Evolutionary conservation across 1,140 invertebrate species (phyloP).

Genomic region (Lepeophtheirus salmonis): DNA sequence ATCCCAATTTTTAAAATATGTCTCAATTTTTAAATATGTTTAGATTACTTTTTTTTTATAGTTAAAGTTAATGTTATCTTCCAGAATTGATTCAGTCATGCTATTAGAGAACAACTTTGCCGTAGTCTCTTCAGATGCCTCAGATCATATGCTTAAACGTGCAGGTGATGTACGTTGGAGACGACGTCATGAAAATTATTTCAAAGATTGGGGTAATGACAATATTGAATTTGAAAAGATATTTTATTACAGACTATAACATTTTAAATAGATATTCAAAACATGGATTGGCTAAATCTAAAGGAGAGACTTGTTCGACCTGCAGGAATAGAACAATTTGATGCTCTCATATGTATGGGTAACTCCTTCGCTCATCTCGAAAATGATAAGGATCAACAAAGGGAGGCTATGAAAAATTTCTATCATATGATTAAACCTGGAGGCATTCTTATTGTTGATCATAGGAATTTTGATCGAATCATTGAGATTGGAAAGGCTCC

Average conservation of each 20-base stretch:
- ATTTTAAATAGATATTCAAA: constrained; percentile 27
- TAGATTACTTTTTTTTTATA: no score
- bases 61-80: no score
- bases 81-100: constrained; percentile 64
- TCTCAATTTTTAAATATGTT: no score
- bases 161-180: constrained; percentile 65
- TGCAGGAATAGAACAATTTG: constrained; percentile 23
- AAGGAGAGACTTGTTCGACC: constrained; percentile 38
- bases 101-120: constrained; percentile 65
- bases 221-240: constrained; percentile 14
- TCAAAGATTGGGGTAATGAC: constrained; percentile 58
- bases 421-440: constrained; percentile 57
- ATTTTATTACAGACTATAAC: not conserved
- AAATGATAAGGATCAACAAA: constrained; percentile 50
- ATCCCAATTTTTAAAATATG: no score
- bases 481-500: constrained; percentile 49
- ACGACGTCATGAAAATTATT: constrained; percentile 49
- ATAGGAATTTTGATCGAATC: constrained; percentile 67
- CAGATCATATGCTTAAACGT: constrained; percentile 76
- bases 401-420: constrained; percentile 53
- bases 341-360: constrained; percentile 52
- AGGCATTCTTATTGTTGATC: constrained; percentile 63
- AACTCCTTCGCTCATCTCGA: constrained; percentile 75
- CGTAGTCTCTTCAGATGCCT: constrained; percentile 63
- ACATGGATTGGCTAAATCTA: constrained; percentile 30